phyloP scores from a whole-genome alignment of 2,888 invertebrate genomes.

The Meliscaeva auricollis region DNA sequence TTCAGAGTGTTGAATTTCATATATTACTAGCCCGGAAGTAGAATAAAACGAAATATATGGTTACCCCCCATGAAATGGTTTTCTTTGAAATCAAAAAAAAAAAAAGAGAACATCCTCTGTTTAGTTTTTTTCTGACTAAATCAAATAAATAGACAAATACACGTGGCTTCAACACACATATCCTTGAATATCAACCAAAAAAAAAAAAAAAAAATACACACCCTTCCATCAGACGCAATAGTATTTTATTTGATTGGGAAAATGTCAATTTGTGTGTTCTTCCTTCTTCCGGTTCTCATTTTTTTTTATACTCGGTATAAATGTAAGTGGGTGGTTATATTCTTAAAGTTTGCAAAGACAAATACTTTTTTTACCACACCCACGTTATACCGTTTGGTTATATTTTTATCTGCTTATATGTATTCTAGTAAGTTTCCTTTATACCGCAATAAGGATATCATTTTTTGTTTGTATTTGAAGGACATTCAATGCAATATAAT shows the following conservation, averaged over 20 bases:
- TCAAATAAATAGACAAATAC: constrained; percentile 4
- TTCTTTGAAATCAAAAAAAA: background rate
- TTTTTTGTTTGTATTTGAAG: constrained; percentile 23
- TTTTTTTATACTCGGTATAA: background rate
- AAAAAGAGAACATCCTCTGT: background rate
- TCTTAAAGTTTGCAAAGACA: background rate
- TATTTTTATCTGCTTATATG: background rate
- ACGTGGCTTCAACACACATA: constrained; percentile 5
- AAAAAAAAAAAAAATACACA: background rate
- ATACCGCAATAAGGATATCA: constrained; percentile 19
- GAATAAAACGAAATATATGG: background rate
- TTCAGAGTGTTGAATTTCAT: background rate
- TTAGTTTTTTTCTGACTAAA: background rate
- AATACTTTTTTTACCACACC: constrained; percentile 9
- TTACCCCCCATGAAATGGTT: background rate
- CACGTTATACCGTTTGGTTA: background rate
- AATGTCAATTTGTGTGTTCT: constrained; percentile 21
- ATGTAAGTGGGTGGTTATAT: background rate
- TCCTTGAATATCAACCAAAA: background rate
- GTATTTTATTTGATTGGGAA: constrained; percentile 2
- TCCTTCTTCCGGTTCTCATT: constrained; percentile 25
- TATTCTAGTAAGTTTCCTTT: background rate
- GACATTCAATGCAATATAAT: constrained; percentile 15
- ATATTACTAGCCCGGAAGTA: background rate
- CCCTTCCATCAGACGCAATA: background rate